phyloP scores from a whole-genome alignment of 2,113 vertebrate genomes.

The Tragulus kanchil region DNA sequence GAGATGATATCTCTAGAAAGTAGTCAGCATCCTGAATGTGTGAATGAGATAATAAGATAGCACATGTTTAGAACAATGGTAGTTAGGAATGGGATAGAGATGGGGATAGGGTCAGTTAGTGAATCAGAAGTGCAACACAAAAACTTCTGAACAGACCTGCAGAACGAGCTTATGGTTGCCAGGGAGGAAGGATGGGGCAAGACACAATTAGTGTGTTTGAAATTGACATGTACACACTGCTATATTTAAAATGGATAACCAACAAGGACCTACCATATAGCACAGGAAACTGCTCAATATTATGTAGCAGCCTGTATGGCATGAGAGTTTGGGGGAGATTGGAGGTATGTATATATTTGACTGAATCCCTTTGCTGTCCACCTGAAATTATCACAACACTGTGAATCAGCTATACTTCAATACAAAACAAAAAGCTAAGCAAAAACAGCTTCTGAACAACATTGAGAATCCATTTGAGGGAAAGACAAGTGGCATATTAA shows the following conservation, averaged over 20 bases:
- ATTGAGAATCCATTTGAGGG: not conserved
- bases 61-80: not conserved
- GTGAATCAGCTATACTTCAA: not conserved
- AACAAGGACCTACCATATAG: not conserved
- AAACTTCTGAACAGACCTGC: not conserved
- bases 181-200: not conserved
- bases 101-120: rapidly evolving
- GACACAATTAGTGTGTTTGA: not conserved
- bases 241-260: not conserved
- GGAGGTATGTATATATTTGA: no score
- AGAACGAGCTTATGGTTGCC: not conserved
- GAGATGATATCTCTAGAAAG: not conserved
- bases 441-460: not conserved
- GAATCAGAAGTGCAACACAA: not conserved
- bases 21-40: not conserved
- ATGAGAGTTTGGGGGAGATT: not conserved
- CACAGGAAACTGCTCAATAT: rapidly evolving
- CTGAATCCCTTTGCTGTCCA: not conserved
- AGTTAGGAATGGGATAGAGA: not conserved
- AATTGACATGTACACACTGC: not conserved
- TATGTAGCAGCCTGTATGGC: not conserved
- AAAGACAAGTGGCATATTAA: not conserved
- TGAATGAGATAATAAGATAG: not conserved
- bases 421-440: not conserved
- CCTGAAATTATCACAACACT: not conserved